These are phyloP conservation scores for Bedellia somnulentella DNA, from an alignment of 2,888 invertebrate species.

Conservation along the genomic window DNA sequence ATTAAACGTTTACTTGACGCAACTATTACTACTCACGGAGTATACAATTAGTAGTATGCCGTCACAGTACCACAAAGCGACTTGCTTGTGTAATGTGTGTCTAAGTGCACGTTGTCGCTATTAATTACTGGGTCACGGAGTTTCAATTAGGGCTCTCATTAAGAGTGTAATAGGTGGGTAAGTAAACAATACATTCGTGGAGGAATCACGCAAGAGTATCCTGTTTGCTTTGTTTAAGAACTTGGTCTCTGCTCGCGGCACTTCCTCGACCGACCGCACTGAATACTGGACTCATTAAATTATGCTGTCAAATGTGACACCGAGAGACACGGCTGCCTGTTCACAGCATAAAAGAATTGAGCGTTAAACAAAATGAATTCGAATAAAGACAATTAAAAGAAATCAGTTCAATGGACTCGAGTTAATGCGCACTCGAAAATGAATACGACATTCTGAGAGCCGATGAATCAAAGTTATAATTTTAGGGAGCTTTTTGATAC, in stretches of 20 bases:
- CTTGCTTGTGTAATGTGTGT: conserved; percentile 7
- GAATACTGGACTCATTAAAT: too few relatives aligned
- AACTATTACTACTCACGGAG: conserved; percentile 22
- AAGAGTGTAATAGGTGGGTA: conserved; percentile 24
- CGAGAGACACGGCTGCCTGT: too few relatives aligned
- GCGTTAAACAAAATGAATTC: not conserved
- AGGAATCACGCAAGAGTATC: conserved; percentile 45
- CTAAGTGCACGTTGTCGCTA: conserved; percentile 15
- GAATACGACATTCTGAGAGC: conserved; percentile 29
- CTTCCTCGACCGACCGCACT: too few relatives aligned
- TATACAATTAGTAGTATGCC: not conserved
- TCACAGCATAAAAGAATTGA: too few relatives aligned
- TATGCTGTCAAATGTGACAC: too few relatives aligned
- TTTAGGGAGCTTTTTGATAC: conserved; percentile 47
- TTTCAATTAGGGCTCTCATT: conserved; percentile 35
- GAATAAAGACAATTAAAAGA: conserved; percentile 14
- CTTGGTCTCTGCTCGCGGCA: too few relatives aligned
- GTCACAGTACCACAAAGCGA: conserved; percentile 14
- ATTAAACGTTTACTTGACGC: conserved; percentile 39
- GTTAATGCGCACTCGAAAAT: conserved; percentile 26
- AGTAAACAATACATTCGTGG: conserved; percentile 37
- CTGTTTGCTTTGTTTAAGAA: too few relatives aligned
- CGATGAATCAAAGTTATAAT: conserved; percentile 35
- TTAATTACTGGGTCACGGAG: conserved; percentile 39
- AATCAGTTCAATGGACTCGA: conserved; percentile 39